Evolutionary conservation across 2,113 vertebrate genomes (phyloP), one percentile per base, ranked within the genome.

Genomic region (Zapornia atra): DNA sequence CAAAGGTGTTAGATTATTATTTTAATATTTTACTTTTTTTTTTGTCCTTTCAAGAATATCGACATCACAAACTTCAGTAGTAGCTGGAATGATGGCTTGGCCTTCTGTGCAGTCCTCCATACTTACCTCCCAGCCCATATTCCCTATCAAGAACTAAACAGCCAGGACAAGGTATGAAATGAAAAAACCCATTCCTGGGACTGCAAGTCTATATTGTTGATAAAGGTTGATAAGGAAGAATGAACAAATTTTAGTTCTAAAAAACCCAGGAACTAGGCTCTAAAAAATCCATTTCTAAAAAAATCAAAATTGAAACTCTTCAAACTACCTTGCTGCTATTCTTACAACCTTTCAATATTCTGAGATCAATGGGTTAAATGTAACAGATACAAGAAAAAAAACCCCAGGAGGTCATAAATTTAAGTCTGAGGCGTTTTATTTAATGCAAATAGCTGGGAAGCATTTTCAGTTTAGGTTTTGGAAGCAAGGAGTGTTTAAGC

Each of bases 41-140:
- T 68, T 63, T 92, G n/a, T 50, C 50, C 79, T 70, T 90, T 88
- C 36, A 94, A 99, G 99, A 99, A 99, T 94, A 99, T 99, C 4
- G 99, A 99, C 90, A 99, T 99, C 90, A 99, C 99, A 22, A 99
- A 99, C 98, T 99, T 99, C 98, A 99, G 99, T 98, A 99, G 99
- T 97, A 99, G 99, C 97, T 99, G 99, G 99, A 99, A 99, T 3
- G 99, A 99, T 8, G 99, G 99, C 26, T 96, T 99, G 89, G 99
- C 99, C 61, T 99, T 99, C 97, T 99, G 99, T 28, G 99, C 99
- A 2, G 97, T 99, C 65, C 98, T 99, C 33, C 99, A 99, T 90
- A 99, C 99, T 6, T 99, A 99, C 86, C 98, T 99, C 72, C 99
- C 99, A 4, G 99, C 99, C 22, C 99, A 99, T 91, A 99, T 99